Conservation (phyloP, 2,113 vertebrate genomes). For the Corythaixoides concolor region DNA sequence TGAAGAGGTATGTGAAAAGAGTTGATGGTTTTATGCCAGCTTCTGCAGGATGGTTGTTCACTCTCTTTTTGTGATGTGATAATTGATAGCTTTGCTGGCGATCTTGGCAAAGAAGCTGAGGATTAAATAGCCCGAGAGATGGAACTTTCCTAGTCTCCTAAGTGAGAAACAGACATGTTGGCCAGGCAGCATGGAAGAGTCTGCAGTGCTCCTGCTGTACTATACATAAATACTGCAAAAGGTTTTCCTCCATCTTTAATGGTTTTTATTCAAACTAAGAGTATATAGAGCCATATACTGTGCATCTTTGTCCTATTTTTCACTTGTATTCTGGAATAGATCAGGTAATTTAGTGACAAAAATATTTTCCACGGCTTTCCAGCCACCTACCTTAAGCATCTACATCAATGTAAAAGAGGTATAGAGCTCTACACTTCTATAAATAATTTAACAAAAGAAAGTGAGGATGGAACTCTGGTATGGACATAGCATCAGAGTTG, state of each 20-base stretch:
- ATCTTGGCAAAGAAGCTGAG: conserved; percentile 53
- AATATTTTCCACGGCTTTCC: background rate
- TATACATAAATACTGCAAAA: background rate
- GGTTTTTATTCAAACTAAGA: background rate
- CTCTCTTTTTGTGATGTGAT: conserved; percentile 62
- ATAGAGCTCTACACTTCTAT: background rate
- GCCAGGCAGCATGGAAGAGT: conserved; percentile 20
- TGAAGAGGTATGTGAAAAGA: conserved; percentile 50
- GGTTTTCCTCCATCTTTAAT: background rate
- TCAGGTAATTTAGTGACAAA: background rate
- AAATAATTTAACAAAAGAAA: background rate
- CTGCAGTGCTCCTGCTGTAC: background rate
- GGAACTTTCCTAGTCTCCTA: conserved; percentile 40
- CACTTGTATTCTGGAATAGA: background rate
- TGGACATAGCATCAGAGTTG: background rate
- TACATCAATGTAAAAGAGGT: background rate
- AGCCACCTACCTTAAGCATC: background rate
- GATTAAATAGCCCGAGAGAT: conserved; percentile 47
- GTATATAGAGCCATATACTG: background rate
- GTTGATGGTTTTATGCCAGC: conserved; percentile 30
- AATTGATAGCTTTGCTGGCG: conserved; percentile 56
- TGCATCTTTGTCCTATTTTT: background rate
- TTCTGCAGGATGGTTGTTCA: conserved; percentile 48
- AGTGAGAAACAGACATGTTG: conserved; percentile 45
- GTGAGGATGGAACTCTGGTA: background rate